A percentile compares a stretch with the other conserved stretches of the same genome.
Conservation (phyloP, 1,140 invertebrate species). For the Musca vetustissima region DNA sequence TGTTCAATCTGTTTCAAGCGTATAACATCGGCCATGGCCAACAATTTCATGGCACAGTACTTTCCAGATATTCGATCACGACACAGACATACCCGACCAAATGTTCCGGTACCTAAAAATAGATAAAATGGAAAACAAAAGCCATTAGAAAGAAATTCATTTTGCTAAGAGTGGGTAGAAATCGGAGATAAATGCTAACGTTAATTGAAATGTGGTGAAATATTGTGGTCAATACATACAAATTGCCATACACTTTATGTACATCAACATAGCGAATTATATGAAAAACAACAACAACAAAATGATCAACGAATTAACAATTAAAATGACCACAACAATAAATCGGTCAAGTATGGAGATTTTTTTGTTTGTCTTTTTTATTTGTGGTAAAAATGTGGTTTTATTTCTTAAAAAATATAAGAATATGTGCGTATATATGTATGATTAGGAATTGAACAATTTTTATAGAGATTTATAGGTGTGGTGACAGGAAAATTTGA, state of each 20-base stretch:
- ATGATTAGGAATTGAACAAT: too few relatives aligned
- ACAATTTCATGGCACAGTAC: conserved; percentile 88
- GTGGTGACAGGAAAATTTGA: too few relatives aligned
- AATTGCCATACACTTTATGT: not conserved
- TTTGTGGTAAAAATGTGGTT: too few relatives aligned
- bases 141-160: not conserved
- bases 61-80: conserved; percentile 75
- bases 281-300: too few relatives aligned
- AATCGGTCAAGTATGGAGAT: too few relatives aligned
- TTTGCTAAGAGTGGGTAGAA: not conserved
- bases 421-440: too few relatives aligned
- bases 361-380: not conserved
- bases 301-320: too few relatives aligned
- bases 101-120: conserved; percentile 87
- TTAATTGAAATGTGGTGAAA: not conserved
- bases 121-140: not conserved
- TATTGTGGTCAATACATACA: not conserved
- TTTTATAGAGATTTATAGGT: too few relatives aligned
- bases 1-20: conserved; percentile 92
- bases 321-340: too few relatives aligned
- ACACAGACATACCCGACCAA: conserved; percentile 86
- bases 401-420: too few relatives aligned
- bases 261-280: too few relatives aligned
- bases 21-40: conserved; percentile 89
- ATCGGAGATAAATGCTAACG: too few relatives aligned